phyloP scores from a whole-genome alignment of 2,113 vertebrate genomes.

The Chaetodon auriga region DNA sequence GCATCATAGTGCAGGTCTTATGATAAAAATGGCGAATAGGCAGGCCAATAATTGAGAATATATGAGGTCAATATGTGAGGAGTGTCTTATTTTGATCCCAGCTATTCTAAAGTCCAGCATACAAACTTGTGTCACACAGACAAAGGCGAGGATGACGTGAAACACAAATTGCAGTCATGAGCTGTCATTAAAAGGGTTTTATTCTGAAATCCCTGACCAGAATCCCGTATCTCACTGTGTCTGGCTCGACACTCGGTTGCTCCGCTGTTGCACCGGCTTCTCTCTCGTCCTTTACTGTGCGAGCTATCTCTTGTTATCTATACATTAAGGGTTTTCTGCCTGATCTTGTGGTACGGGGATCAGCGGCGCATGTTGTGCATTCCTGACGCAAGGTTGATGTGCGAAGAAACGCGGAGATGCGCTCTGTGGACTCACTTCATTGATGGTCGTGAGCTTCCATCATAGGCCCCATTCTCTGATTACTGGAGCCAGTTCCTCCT shows the following conservation, averaged over 20 bases:
- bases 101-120: too few relatives aligned
- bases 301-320: not conserved
- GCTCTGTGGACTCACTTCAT: conserved; percentile 10
- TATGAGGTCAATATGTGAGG: too few relatives aligned
- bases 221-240: not conserved
- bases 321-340: not conserved
- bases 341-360: not conserved
- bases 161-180: not conserved
- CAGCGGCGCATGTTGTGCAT: not conserved
- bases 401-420: conserved; percentile 9
- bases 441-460: conserved; percentile 53
- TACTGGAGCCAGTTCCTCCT: conserved; percentile 24
- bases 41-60: too few relatives aligned
- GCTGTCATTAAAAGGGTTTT: conserved; percentile 6
- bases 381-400: not conserved
- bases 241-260: not conserved
- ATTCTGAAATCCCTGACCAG: conserved; percentile 50
- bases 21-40: not conserved
- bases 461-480: conserved; percentile 45
- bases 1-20: not conserved
- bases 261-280: conserved; percentile 57
- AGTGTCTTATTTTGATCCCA: not conserved
- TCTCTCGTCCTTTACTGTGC: conserved; percentile 11
- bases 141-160: too few relatives aligned
- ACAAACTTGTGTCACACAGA: too few relatives aligned